A percentile compares a stretch with the other conserved stretches of the same genome.
phyloP scores from a whole-genome alignment of 2,888 invertebrate genomes.

The Hypercompe scribonia region DNA sequence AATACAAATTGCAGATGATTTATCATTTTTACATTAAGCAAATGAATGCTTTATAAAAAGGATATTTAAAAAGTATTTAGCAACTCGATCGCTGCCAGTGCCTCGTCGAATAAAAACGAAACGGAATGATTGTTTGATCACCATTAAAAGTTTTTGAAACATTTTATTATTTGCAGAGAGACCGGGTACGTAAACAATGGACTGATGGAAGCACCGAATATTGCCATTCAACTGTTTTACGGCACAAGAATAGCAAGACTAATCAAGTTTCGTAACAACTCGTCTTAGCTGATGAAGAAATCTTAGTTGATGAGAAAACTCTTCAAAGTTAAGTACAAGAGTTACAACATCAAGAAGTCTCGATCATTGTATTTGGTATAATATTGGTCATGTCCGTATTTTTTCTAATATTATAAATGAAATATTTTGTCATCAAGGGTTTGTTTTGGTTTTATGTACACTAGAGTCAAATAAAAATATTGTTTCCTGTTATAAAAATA shows the following conservation, averaged over 20 bases:
- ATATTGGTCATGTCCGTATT: not conserved
- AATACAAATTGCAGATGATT: conserved; percentile 16
- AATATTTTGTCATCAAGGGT: not conserved
- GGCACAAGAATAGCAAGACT: conserved; percentile 43
- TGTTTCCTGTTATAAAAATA: no score
- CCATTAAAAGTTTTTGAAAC: conserved; percentile 82
- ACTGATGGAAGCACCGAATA: conserved; percentile 52
- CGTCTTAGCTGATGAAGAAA: conserved; percentile 39
- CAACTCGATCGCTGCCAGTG: conserved; percentile 54
- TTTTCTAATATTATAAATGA: not conserved
- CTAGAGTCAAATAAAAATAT: no score
- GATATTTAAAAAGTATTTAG: conserved; percentile 49
- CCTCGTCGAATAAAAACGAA: conserved; percentile 61
- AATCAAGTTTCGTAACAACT: conserved; percentile 31
- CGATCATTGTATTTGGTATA: not conserved
- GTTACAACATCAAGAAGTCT: conserved; percentile 1
- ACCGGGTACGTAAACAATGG: conserved; percentile 64
- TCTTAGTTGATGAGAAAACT: conserved; percentile 43
- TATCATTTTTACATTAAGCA: conserved; percentile 63
- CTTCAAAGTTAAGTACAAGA: conserved; percentile 16
- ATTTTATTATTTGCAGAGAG: conserved; percentile 68
- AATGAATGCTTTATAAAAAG: conserved; percentile 59
- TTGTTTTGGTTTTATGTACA: not conserved
- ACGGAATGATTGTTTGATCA: conserved; percentile 78
- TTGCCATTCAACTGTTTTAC: conserved; percentile 48